Base-by-base conservation (phyloP, 2,797 vertebrate species). In the Sylvilagus floridanus region DNA sequence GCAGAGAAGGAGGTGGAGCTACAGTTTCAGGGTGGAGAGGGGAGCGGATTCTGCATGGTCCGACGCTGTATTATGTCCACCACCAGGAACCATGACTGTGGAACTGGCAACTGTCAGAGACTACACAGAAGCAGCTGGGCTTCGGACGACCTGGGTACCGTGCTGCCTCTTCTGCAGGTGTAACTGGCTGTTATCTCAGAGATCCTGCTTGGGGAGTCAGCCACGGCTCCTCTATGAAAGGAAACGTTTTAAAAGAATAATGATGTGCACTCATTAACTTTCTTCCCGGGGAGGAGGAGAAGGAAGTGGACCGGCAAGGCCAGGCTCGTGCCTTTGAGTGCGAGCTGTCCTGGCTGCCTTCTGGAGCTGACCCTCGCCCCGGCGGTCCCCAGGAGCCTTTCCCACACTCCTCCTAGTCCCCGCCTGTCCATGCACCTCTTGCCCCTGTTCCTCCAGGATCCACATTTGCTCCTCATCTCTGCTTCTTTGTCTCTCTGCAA, bases 181-280 rank as follows among this genome's bases (percentile, higher is more conserved):
- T 94, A 90, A 90, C 52, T 62, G 85, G 62, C 47, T 66, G 69
- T 57, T 71, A 32, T 35, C 75, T 76, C 87, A 47, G 16, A 85
- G 79, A 50, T 32, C 54, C 17, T 54, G 32, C 63, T 83, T 62
- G 57, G 35, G 72, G 54, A 95, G 77, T 69, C 65, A 42, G 28
- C 66, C 81, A 78, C 10, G n/a, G 68, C 79, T 91, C 81, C 88
- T 91, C 93, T 82, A 88, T 93, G 37, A 93, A 93, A 94, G 94
- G 65, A 77, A 62, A 75, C 26, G 52, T 32, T 94, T 75, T 65
- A 52, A 88, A 88, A 50, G 69, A 66, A 79, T 84, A 95, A 68
- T 10, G 11, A 68, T 75, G 57, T 37, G 71, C 57, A 84, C 94
- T 92, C 88, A 94, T 93, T 95, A 94, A 91, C 79, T 79, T 95